Evolutionary conservation across 2,797 vertebrate genomes (phyloP).

Genomic region (Arvicola amphibius): DNA sequence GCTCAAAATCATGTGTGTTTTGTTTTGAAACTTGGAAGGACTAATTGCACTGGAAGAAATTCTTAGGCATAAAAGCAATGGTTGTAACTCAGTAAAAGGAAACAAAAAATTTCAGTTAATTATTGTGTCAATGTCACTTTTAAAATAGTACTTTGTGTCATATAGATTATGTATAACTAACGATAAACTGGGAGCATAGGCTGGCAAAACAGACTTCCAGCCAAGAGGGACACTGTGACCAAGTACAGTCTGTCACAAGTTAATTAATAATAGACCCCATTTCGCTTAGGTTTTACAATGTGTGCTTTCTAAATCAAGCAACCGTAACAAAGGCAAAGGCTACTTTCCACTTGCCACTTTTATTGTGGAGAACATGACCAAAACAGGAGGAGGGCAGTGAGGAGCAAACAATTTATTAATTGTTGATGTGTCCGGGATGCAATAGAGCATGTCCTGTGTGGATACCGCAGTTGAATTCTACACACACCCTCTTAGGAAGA

Average conservation of each 20-base stretch:
- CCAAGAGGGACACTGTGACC: constrained; percentile 12
- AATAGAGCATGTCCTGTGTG: not conserved
- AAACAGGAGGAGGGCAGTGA: not conserved
- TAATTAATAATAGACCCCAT: not conserved
- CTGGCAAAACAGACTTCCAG: not conserved
- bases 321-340: constrained; percentile 14
- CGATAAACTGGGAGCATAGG: not conserved
- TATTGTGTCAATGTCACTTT: constrained; percentile 50
- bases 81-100: not conserved
- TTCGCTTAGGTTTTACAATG: constrained; percentile 13
- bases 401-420: not conserved
- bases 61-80: not conserved
- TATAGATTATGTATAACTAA: constrained; percentile 22
- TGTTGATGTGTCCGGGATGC: not conserved
- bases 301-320: not conserved
- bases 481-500: not conserved
- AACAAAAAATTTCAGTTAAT: not conserved
- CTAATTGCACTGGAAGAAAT: not conserved
- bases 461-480: not conserved
- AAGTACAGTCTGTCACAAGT: not conserved
- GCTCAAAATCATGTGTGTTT: not conserved
- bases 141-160: constrained; percentile 26
- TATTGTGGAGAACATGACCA: not conserved
- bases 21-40: constrained; percentile 31
- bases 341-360: constrained; percentile 28